Evolutionary conservation across 2,113 vertebrate species (phyloP), one percentile per base, ranked within the genome.

Genomic region (Gasterosteus nipponicus): DNA sequence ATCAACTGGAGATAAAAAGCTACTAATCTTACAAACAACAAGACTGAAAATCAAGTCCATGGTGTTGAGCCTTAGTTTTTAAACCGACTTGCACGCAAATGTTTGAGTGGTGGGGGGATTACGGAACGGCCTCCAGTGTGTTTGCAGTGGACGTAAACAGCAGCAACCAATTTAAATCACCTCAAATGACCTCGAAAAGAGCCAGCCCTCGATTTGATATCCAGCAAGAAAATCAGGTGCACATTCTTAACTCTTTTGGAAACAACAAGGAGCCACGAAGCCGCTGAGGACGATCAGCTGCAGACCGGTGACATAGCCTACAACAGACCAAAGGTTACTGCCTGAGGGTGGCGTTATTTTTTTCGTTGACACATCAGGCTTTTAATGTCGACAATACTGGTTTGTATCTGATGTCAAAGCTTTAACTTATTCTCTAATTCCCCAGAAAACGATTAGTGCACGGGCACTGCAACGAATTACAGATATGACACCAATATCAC

Each of bases 101-200:
- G 19, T 46, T n/a, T 69, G 44, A 26, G 53, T n/a, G 4, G 49
- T n/a, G 11, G 15, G 33, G 16, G 31, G 64, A 75, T 78, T 77
- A 82, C 78, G 78, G 53, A 26, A 26, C 46, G 22, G 46, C 14
- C 58, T 29, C 44, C 18, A 47, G 70, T 78, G 44, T 75, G 71
- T 76, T 80, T 83, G 69, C 77, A 64, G 75, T 47, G 7, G 78
- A 64, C 3, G 5, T 70, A 53, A 80, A 82, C 69, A 73, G 73
- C 61, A 81, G 66, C 39, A 80, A 69, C 39, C 22, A 61, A 26
- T 75, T 51, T 31, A 58, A 19, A 44, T 70, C 26, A 69, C 53
- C 62, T 75, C 57, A 62, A 53, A 53, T 51, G 64, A n/a, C 77
- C 75, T 70, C 2, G 3, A 44, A 57, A 72, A 60, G 22, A 19